Base-by-base conservation (phyloP, 2,888 invertebrate species). In the Gryllus longicercus region DNA sequence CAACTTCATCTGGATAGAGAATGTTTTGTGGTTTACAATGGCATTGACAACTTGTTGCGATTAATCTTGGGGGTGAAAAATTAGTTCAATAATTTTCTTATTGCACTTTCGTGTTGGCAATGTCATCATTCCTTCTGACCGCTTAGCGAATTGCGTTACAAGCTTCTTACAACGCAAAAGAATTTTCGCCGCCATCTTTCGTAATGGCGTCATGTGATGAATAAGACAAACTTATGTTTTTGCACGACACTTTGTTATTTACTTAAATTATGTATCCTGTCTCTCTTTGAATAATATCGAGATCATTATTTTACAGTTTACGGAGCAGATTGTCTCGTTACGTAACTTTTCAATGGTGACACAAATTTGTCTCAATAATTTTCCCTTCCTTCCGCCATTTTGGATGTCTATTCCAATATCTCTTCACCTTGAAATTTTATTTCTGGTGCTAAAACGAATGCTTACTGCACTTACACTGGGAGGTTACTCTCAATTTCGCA, bases 381-480 rank as follows among this genome's bases (percentile, higher is more conserved):
- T 76, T 50, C 76, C 23, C 25, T 21, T 11, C 50, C 38, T 51
- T 79, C 74, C 78, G 80, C 80, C 80, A 80, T 80, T 75, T 80
- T 80, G 80, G 51, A 78, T 50, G 21, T 78, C 75, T 75, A 74
- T 50, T 80, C 78, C 75, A 74, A 78, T 80, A 75, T 50, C 75
- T 38, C 75, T 78, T 80, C 76, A 78, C 80, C 80, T 80, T 80
- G 80, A 51, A 75, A 16, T 75, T 51, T 78, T 77, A 77, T 21
- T 77, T 16, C 18, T 77, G 77, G 50, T 77, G 5, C 77, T 51
- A 18, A 50, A 77, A 10, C 18, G 38, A 23, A n/a, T 21, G n/a
- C 21, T 77, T 16, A 38, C 38, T 38, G 38, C 38, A 38, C 38
- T 38, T 38, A 38, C 38, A 38, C 38, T 38, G 38, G 38, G 38